phyloP scores from a whole-genome alignment of 2,113 vertebrate species.

The Podocnemis expansa region DNA sequence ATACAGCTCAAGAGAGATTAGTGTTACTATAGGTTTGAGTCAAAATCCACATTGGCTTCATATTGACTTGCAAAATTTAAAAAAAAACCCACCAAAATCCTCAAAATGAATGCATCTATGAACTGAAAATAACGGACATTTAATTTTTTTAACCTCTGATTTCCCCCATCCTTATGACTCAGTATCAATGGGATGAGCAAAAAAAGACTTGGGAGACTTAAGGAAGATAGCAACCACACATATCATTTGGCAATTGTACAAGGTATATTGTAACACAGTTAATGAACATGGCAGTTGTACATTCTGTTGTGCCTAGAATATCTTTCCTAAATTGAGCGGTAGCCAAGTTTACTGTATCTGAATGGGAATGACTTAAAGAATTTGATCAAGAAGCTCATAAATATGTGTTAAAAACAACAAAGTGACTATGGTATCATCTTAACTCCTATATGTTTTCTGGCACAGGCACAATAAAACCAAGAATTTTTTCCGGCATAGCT shows the following conservation, averaged over 20 bases:
- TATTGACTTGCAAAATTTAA: conserved; percentile 38
- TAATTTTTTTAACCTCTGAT: neutral
- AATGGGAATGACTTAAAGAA: neutral
- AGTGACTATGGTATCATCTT: neutral
- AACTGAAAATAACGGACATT: neutral
- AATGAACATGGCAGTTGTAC: neutral
- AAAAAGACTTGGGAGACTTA: neutral
- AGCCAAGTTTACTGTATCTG: conserved; percentile 4
- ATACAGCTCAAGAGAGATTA: conserved; percentile 40
- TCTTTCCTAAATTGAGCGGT: neutral
- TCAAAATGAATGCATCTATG: neutral
- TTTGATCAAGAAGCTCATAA: conserved; percentile 30
- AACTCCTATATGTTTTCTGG: conserved; percentile 10
- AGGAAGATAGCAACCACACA: neutral
- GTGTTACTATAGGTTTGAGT: neutral
- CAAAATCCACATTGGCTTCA: conserved; percentile 51
- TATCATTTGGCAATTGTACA: neutral
- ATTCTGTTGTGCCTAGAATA: neutral
- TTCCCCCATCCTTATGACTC: neutral
- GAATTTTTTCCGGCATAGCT: conserved; percentile 33
- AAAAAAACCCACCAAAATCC: neutral
- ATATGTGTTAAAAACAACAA: conserved; percentile 35
- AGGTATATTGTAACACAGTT: neutral
- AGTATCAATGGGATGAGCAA: neutral
- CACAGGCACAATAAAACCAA: conserved; percentile 43